phyloP scores from a whole-genome alignment of 2,113 vertebrate species.

The Sinocyclocheilus anophthalmus region DNA sequence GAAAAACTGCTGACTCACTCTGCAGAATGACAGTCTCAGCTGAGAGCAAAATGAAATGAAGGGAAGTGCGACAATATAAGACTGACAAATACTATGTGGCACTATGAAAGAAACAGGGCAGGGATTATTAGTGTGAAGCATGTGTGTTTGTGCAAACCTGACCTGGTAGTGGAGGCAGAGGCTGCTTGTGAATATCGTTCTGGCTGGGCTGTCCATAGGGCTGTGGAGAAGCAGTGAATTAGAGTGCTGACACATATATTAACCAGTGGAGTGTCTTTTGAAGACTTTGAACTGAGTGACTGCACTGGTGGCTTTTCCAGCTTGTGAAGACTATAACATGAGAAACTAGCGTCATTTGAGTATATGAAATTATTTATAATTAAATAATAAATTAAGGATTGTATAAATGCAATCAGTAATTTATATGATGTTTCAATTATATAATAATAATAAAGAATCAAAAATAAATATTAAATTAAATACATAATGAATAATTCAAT shows the following conservation, averaged over 20 bases:
- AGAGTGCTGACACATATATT: background rate
- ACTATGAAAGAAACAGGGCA: background rate
- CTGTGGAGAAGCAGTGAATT: slow-evolving; percentile 65
- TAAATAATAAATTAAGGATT: background rate
- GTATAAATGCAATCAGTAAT: too few relatives aligned
- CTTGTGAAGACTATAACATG: background rate
- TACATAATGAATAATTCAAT: too few relatives aligned
- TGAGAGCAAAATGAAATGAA: background rate
- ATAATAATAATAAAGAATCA: too few relatives aligned
- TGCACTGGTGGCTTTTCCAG: background rate
- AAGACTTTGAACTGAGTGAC: background rate
- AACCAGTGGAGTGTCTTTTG: background rate
- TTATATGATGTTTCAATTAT: too few relatives aligned
- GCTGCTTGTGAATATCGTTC: slow-evolving; percentile 80
- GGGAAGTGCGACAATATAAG: background rate
- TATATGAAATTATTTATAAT: background rate
- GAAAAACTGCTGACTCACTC: slow-evolving; percentile 27
- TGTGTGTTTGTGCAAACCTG: slow-evolving; percentile 34
- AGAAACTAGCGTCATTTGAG: background rate
- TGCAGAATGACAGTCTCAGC: background rate
- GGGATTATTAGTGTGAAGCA: background rate
- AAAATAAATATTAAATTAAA: too few relatives aligned
- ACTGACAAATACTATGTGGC: background rate
- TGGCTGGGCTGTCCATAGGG: slow-evolving; percentile 79
- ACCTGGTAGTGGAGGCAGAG: slow-evolving; percentile 79